Conservation (phyloP, 2,888 invertebrate species). For the Subacronicta megacephala region DNA sequence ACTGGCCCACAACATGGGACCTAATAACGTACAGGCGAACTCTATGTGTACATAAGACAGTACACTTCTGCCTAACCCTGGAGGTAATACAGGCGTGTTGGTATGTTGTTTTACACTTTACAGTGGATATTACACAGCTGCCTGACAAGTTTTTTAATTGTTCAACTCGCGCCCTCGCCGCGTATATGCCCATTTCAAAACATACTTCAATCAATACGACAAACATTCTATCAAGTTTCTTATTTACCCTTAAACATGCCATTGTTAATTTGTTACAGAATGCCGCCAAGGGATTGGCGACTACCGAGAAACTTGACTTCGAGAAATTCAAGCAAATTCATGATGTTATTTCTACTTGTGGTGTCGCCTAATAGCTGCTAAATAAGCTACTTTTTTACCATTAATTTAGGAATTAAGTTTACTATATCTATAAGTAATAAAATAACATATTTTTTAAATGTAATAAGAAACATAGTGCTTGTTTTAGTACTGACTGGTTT, state of each 20-base stretch:
- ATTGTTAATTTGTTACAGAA: conserved; percentile 67
- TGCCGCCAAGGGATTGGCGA: conserved; percentile 80
- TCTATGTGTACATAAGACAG: too few relatives aligned
- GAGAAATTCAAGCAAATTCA: conserved; percentile 83
- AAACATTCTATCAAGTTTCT: conserved; percentile 1
- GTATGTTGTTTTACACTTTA: too few relatives aligned
- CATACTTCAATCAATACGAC: neutral
- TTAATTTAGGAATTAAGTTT: conserved; percentile 13
- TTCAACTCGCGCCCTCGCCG: too few relatives aligned
- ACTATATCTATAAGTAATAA: conserved; percentile 11
- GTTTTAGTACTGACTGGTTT: conserved; percentile 9
- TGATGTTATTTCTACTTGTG: conserved; percentile 78
- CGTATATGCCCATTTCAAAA: conserved; percentile 1
- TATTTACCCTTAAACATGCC: neutral
- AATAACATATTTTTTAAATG: neutral
- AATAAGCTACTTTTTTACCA: conserved; percentile 8
- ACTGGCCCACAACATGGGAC: too few relatives aligned
- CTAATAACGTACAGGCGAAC: too few relatives aligned
- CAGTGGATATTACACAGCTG: too few relatives aligned
- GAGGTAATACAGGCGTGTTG: too few relatives aligned
- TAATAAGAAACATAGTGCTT: neutral
- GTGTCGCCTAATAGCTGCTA: conserved; percentile 63
- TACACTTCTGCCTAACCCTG: too few relatives aligned
- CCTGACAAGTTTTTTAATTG: too few relatives aligned
- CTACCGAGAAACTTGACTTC: conserved; percentile 81